Evolutionary conservation across 2,888 invertebrate genomes (phyloP).

Genomic region (Myathropa florea): DNA sequence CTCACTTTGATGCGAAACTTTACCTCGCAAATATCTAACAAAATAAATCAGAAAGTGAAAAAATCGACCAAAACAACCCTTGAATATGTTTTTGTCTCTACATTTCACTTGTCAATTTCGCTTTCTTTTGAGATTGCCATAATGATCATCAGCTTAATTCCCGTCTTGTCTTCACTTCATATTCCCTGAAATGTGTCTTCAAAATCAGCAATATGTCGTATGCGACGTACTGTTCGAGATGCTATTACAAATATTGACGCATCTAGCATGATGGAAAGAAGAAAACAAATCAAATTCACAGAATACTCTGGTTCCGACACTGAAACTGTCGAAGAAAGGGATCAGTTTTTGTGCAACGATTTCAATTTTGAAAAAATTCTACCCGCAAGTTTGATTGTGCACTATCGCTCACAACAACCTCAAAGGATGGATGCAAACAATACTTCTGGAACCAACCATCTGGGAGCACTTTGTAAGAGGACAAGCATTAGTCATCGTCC

Average conservation of each 20-base stretch:
- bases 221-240: background rate
- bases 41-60: no score
- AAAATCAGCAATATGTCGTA: background rate
- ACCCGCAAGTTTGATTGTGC: background rate
- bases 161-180: no score
- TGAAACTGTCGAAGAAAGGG: background rate
- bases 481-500: conserved; percentile 3
- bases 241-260: background rate
- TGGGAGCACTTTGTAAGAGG: background rate
- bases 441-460: background rate
- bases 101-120: background rate
- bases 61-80: no score
- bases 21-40: no score
- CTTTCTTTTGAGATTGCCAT: no score
- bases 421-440: background rate
- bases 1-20: no score
- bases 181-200: background rate
- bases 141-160: no score
- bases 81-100: no score
- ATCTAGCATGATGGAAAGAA: background rate
- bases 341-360: background rate
- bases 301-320: background rate
- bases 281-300: background rate
- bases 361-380: background rate
- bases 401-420: background rate